Evolutionary conservation across 2,888 invertebrate species (phyloP).

Genomic region (Caenorhabditis japonica): DNA sequence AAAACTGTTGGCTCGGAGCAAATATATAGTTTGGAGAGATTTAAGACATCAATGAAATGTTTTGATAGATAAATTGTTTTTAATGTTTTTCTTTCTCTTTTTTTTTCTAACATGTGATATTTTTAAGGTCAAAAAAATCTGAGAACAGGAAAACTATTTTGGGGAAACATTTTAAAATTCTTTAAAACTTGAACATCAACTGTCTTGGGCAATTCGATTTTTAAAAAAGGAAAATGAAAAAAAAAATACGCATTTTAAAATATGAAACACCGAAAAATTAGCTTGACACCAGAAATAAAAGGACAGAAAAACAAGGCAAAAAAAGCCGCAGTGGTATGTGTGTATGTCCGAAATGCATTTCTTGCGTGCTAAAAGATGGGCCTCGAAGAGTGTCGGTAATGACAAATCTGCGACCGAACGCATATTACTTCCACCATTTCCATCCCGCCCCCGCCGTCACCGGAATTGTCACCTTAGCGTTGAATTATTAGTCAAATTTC

Average conservation of each 20-base stretch:
- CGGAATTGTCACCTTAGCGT: slow-evolving; percentile 43
- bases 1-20: too few species aligned
- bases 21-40: too few species aligned
- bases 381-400: slow-evolving; percentile 15
- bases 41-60: too few species aligned
- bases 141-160: too few species aligned
- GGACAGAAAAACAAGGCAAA: background rate
- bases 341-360: too few species aligned
- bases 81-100: too few species aligned
- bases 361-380: slow-evolving; percentile 34
- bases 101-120: too few species aligned
- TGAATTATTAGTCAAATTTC: slow-evolving; percentile 51
- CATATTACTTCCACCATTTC: slow-evolving; percentile 36
- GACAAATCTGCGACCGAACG: slow-evolving; percentile 41
- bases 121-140: too few species aligned
- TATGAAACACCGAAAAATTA: too few species aligned
- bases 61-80: too few species aligned
- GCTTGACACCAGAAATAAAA: background rate
- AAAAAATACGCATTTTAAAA: background rate
- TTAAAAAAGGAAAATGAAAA: background rate
- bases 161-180: too few species aligned
- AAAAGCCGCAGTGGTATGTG: slow-evolving; percentile 5
- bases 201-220: background rate
- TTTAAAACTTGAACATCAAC: too few species aligned
- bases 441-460: slow-evolving; percentile 31